These are phyloP conservation scores for Coleophora deauratella DNA, from an alignment of 2,888 invertebrate species.

Conservation along the genomic window DNA sequence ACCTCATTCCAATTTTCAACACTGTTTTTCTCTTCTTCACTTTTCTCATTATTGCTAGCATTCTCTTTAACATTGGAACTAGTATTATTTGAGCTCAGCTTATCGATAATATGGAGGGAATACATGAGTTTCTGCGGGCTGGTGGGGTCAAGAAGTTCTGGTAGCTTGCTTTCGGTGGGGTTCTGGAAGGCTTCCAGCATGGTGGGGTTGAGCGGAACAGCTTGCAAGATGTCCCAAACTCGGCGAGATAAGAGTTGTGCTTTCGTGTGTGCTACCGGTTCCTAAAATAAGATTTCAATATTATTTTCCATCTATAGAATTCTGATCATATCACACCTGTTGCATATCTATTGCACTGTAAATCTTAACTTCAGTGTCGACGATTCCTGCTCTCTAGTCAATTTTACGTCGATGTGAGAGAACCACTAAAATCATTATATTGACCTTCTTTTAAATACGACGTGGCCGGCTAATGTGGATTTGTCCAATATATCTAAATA, in stretches of 20 bases:
- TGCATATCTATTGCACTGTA: too few species aligned
- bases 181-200: conserved; percentile 89
- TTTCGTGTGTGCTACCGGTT: conserved; percentile 85
- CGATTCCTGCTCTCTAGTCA: too few species aligned
- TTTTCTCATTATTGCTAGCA: conserved; percentile 36
- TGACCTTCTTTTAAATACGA: too few species aligned
- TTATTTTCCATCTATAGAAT: too few species aligned
- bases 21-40: conserved; percentile 44
- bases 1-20: conserved; percentile 80
- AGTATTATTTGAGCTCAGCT: conserved; percentile 50
- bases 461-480: too few species aligned
- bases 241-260: conserved; percentile 91
- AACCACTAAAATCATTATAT: too few species aligned
- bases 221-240: conserved; percentile 95
- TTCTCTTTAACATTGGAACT: conserved; percentile 41
- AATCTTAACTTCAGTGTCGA: too few species aligned
- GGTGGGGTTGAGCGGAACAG: conserved; percentile 92
- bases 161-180: conserved; percentile 78
- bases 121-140: conserved; percentile 97
- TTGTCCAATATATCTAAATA: too few species aligned
- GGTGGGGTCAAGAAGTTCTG: conserved; percentile 87
- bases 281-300: conserved; percentile 45
- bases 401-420: too few species aligned
- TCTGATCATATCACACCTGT: too few species aligned
- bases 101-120: conserved; percentile 88